Conservation (phyloP, 2,888 invertebrate genomes). For the Netelia melanura region DNA sequence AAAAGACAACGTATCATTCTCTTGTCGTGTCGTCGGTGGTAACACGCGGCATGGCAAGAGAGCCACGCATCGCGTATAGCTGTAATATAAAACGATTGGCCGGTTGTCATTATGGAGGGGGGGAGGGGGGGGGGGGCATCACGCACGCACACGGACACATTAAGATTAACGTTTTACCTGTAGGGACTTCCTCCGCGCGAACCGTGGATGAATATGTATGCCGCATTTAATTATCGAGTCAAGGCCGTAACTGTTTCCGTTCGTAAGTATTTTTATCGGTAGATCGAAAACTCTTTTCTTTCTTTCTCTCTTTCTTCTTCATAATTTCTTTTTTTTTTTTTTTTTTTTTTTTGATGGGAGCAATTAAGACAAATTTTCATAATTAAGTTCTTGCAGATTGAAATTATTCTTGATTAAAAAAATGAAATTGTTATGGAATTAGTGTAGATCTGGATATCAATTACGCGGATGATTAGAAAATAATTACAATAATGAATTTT, state of each 20-base stretch:
- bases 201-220: constrained; percentile 79
- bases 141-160: constrained; percentile 23
- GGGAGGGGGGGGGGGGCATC: not conserved
- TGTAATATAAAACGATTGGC: not conserved
- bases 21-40: constrained; percentile 19
- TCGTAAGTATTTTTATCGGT: constrained; percentile 19
- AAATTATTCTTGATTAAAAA: too few relatives aligned
- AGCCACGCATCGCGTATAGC: constrained; percentile 17
- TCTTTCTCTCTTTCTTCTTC: constrained; percentile 30
- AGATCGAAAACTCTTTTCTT: constrained; percentile 45
- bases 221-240: constrained; percentile 80
- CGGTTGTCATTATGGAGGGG: not conserved
- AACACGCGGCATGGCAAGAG: not conserved
- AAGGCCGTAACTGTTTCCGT: constrained; percentile 80
- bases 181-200: constrained; percentile 76
- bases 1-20: not conserved
- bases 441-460: too few relatives aligned
- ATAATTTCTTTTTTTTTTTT: not conserved
- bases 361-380: constrained; percentile 2
- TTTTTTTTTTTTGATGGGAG: not conserved
- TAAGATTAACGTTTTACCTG: constrained; percentile 50
- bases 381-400: not conserved
- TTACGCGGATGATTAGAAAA: too few relatives aligned
- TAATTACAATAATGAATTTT: too few relatives aligned
- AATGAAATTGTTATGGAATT: too few relatives aligned